These are phyloP conservation scores for Thamnophis elegans DNA, from an alignment of 2,797 vertebrate genomes.

Conservation along the genomic window DNA sequence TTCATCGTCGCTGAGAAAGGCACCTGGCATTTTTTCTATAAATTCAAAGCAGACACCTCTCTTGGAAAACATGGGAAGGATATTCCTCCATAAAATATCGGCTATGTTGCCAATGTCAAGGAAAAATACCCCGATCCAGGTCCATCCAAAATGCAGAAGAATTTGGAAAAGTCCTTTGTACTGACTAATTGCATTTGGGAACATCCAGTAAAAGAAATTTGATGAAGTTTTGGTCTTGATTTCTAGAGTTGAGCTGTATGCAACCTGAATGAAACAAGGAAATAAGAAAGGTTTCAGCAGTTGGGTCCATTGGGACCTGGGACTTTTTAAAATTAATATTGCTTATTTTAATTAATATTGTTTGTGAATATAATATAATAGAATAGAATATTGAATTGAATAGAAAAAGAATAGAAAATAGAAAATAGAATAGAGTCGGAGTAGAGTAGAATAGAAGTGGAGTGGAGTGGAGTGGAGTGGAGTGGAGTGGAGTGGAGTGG, in stretches of 20 bases:
- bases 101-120: neutral
- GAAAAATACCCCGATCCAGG: neutral
- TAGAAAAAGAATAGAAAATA: too few species aligned
- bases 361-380: too few species aligned
- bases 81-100: neutral
- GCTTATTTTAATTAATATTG: too few species aligned
- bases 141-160: constrained; percentile 1
- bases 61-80: neutral
- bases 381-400: too few species aligned
- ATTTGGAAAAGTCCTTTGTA: neutral
- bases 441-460: too few species aligned
- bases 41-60: constrained; percentile 1
- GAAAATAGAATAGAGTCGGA: too few species aligned
- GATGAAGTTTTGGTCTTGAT: neutral
- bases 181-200: neutral
- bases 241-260: neutral
- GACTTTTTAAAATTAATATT: neutral
- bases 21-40: neutral
- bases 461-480: too few species aligned
- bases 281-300: neutral
- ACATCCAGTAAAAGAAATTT: neutral
- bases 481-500: too few species aligned
- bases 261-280: neutral
- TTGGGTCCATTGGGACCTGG: neutral
- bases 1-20: neutral